Evolutionary conservation across 2,113 vertebrate genomes (phyloP), one percentile per base, ranked within the genome.

Genomic region (Vidua macroura): DNA sequence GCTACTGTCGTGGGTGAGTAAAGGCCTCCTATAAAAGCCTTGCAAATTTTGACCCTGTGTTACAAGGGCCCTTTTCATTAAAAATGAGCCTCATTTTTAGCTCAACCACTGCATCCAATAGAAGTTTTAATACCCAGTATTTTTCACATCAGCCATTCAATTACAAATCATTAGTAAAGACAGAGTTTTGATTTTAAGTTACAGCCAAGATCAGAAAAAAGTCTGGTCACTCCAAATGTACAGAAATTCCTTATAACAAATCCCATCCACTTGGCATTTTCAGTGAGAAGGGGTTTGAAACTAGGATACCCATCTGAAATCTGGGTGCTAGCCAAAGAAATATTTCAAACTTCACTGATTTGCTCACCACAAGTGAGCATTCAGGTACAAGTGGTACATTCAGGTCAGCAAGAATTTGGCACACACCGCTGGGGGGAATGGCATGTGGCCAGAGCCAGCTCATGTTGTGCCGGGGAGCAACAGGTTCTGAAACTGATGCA

Each of bases 321-420:
- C 53, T 73, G 58, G 7, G 37, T 72, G 25, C 39, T 59, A 27
- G 28, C 82, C 83, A 92, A 49, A 86, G 25, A 70, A 83, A 52
- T 51, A 74, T n/a, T 81, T 51, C 83, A 70, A 11, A 67, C 46
- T 51, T 88, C 58, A 74, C 55, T 70, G 68, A 53, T 77, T 86
- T 86, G 30, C 20, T 73, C 84, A 74, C 70, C 30, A 55, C 35
- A 35, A 35, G 35, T 35, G 35, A 35, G 35, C 35, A 35, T 35
- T 35, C 35, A 35, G 35, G 35, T 35, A 35, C 35, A 35, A 35
- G 13, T 70, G 43, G 17, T 23, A 23, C 56, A 31, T 55, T 77
- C 67, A 44, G 68, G 56, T 88, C 78, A 90, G 75, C 52, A 39
- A 77, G 68, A 86, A 75, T 55, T 44, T 90, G 76, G 90, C 83